phyloP scores from a whole-genome alignment of 2,113 vertebrate genomes.

The Cnemophilus loriae region DNA sequence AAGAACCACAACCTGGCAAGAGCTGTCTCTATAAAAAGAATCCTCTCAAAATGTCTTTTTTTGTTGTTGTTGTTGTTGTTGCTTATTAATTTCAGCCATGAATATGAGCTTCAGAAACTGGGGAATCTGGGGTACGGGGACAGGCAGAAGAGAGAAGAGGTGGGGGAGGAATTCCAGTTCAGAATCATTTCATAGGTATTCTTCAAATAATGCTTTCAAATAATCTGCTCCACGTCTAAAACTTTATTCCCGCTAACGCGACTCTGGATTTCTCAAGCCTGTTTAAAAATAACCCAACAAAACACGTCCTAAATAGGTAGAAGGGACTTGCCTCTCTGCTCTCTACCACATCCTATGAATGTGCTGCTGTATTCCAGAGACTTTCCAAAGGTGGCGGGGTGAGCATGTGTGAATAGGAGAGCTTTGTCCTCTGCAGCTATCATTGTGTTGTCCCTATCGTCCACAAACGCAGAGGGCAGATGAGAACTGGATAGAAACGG shows the following conservation, averaged over 20 bases:
- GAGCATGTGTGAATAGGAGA: constrained; percentile 29
- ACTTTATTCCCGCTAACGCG: not conserved
- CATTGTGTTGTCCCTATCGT: not conserved
- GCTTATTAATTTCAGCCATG: not conserved
- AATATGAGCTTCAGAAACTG: not conserved
- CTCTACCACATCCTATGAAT: not conserved
- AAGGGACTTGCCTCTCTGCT: not conserved
- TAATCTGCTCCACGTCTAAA: not conserved
- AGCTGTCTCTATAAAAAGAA: not conserved
- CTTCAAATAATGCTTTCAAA: not conserved
- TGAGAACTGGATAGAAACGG: constrained; percentile 49
- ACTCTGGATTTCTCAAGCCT: not conserved
- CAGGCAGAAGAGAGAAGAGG: not conserved
- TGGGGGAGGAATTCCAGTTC: not conserved
- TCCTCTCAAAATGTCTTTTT: not conserved
- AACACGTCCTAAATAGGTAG: not conserved
- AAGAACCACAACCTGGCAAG: not conserved
- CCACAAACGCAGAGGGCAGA: constrained; percentile 40
- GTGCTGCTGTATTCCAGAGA: constrained; percentile 8
- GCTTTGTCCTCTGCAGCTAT: constrained; percentile 54
- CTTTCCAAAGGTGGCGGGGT: constrained; percentile 12
- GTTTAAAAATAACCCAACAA: not conserved
- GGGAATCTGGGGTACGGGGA: not conserved
- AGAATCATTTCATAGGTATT: not conserved
- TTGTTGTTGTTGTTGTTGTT: not conserved